A percentile compares a stretch with the other conserved stretches of the same genome.
phyloP scores from a whole-genome alignment of 2,797 vertebrate genomes.

The Dicrostonyx torquatus region DNA sequence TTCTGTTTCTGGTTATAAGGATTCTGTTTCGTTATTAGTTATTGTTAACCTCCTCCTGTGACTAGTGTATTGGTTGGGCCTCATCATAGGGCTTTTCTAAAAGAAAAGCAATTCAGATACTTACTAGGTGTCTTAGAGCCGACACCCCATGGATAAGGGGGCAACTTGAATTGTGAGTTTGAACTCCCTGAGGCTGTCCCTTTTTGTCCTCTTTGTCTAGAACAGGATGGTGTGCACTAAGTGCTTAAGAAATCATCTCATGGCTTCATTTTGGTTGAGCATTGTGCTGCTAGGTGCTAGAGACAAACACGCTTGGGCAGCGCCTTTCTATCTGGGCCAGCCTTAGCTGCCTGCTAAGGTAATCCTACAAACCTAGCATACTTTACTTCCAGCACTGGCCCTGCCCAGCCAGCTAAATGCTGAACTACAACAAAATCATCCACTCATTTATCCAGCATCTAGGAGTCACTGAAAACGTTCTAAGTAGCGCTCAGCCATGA shows the following conservation, averaged over 20 bases:
- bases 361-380: background rate
- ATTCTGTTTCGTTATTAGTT: background rate
- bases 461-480: background rate
- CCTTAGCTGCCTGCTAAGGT: background rate
- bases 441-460: constrained; percentile 33
- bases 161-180: background rate
- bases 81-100: background rate
- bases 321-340: background rate
- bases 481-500: constrained; percentile 41
- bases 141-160: background rate
- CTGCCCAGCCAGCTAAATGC: constrained; percentile 36
- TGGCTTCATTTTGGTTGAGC: background rate
- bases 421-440: constrained; percentile 6
- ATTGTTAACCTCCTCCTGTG: background rate
- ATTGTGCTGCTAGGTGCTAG: background rate
- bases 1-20: background rate
- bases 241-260: background rate
- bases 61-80: background rate
- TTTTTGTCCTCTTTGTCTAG: background rate
- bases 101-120: background rate
- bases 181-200: background rate
- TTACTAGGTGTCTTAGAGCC: background rate
- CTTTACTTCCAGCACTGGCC: background rate
- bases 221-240: background rate
- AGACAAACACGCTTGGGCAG: background rate